Conservation (phyloP, 2,113 vertebrate genomes). For the Prietella phreatophila region DNA sequence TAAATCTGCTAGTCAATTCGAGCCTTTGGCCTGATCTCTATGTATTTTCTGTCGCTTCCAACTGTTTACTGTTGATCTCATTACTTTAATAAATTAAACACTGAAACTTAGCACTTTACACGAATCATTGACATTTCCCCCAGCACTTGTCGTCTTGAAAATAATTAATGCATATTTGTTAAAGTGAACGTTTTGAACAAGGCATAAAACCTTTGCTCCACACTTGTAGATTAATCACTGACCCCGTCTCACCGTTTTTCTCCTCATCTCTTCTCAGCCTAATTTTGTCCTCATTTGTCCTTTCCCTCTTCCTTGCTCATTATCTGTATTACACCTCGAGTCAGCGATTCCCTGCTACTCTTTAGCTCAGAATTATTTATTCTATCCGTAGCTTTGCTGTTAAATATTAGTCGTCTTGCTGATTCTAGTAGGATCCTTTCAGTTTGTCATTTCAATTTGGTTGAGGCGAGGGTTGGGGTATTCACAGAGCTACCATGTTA, state of each 20-base stretch:
- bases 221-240: conserved; percentile 22
- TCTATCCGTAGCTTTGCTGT: background rate
- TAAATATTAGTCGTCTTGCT: background rate
- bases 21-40: conserved; percentile 38
- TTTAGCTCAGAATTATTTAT: background rate
- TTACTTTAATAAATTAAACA: conserved; percentile 46
- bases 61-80: conserved; percentile 35
- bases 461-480: background rate
- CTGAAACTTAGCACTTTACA: conserved; percentile 21
- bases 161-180: conserved; percentile 46
- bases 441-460: conserved; percentile 29
- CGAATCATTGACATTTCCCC: conserved; percentile 44
- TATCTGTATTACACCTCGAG: conserved; percentile 20
- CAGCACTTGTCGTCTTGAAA: conserved; percentile 27
- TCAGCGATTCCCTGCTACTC: conserved; percentile 15
- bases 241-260: background rate
- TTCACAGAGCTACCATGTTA: background rate
- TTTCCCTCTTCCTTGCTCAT: conserved; percentile 18
- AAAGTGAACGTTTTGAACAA: conserved; percentile 30
- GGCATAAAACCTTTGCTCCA: conserved; percentile 46
- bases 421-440: background rate
- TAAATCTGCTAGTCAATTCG: conserved; percentile 42
- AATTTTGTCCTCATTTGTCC: conserved; percentile 15
- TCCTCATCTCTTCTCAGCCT: conserved; percentile 5
- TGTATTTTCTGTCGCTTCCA: conserved; percentile 31